These are phyloP conservation scores for Heliconius nattereri DNA, from an alignment of 1,140 invertebrate genomes.

Conservation along the genomic window DNA sequence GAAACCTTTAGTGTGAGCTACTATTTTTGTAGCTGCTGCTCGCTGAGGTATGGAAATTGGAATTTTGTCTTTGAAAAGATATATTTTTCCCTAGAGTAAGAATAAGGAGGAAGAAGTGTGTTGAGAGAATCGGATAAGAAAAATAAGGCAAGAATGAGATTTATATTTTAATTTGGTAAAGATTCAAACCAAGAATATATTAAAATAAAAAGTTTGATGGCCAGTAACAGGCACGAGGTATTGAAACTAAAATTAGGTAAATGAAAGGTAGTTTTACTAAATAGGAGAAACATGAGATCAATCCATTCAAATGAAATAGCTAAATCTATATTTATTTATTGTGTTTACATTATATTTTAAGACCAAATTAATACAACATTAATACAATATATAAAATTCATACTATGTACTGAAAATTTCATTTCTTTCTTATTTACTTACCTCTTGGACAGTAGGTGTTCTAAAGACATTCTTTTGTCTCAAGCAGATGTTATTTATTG, in stretches of 20 bases:
- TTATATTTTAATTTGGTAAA: no score
- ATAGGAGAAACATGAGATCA: no score
- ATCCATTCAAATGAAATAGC: no score
- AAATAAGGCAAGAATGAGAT: neutral
- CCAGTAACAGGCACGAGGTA: no score
- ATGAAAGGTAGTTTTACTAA: no score
- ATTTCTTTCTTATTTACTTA: slow-evolving; percentile 32
- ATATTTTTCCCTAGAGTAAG: neutral
- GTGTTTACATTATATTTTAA: no score
- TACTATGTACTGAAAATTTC: no score
- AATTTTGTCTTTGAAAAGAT: slow-evolving; percentile 9
- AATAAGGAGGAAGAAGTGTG: neutral
- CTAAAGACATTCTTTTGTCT: slow-evolving; percentile 36
- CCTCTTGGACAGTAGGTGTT: slow-evolving; percentile 53
- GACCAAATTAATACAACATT: no score
- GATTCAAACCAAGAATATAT: slow-evolving; percentile 3
- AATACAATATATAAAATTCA: no score
- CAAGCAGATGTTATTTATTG: slow-evolving; percentile 45
- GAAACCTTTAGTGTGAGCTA: slow-evolving; percentile 89
- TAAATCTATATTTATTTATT: no score
- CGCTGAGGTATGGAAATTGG: slow-evolving; percentile 70
- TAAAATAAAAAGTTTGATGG: no score
- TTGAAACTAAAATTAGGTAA: no score
- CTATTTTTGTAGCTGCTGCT: slow-evolving; percentile 85
- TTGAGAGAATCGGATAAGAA: neutral